A percentile compares a stretch with the other conserved stretches of the same genome.
These are phyloP conservation scores for Peromyscus eremicus DNA, from an alignment of 2,797 vertebrate species.

Conservation along the genomic window DNA sequence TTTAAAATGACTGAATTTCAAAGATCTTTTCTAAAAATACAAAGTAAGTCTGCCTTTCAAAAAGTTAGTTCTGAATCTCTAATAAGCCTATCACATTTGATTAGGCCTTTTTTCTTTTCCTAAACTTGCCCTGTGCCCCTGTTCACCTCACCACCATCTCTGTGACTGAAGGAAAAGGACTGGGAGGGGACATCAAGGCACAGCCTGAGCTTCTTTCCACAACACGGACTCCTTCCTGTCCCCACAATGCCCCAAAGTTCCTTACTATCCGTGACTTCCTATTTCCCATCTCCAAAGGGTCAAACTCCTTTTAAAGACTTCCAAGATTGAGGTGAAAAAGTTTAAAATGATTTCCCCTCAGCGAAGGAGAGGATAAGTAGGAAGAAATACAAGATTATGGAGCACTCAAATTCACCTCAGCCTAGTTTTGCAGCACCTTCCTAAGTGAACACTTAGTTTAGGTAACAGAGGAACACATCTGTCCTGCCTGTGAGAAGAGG, in stretches of 20 bases:
- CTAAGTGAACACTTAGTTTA: slow-evolving; percentile 18
- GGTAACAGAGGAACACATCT: not conserved
- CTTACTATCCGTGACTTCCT: not conserved
- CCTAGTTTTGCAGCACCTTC: not conserved
- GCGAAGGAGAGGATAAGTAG: not conserved
- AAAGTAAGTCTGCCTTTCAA: not conserved
- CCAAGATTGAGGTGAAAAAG: not conserved
- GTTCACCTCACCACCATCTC: not conserved
- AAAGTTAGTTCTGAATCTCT: not conserved
- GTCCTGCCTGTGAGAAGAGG: not conserved
- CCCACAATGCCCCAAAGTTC: not conserved
- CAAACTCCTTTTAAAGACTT: slow-evolving; percentile 18
- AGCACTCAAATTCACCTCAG: not conserved
- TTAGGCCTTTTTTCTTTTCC: not conserved
- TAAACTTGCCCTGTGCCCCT: not conserved
- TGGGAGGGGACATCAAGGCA: not conserved
- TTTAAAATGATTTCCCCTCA: slow-evolving; percentile 24
- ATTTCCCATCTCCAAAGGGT: slow-evolving; percentile 10
- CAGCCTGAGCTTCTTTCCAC: fast-evolving
- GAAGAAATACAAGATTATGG: slow-evolving; percentile 1
- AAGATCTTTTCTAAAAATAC: slow-evolving; percentile 39
- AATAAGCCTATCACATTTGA: slow-evolving; percentile 16
- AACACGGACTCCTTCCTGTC: not conserved
- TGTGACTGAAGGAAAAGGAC: not conserved
- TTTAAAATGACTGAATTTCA: slow-evolving; percentile 67